Percentiles rank a stretch among this genome's conserved stretches.
These are phyloP conservation scores for Metallyticus violacea DNA, from an alignment of 2,888 invertebrate species.

Conservation along the genomic window DNA sequence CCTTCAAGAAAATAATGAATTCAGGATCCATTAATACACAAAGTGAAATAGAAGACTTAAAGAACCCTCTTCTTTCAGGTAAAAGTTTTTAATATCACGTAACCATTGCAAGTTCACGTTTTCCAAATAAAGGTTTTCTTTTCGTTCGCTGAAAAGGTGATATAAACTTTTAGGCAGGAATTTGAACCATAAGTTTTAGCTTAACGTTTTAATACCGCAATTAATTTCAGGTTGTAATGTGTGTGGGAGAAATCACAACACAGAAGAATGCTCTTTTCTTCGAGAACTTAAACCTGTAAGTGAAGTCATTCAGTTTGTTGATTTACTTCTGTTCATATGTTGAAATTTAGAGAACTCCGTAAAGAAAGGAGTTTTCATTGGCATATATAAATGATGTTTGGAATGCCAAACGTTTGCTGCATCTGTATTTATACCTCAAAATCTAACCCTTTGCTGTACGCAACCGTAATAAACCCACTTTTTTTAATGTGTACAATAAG, in stretches of 20 bases:
- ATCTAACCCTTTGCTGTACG: too few species aligned
- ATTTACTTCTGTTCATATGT: background rate
- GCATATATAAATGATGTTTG: too few species aligned
- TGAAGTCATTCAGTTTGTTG: background rate
- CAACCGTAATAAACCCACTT: too few species aligned
- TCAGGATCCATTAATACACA: background rate
- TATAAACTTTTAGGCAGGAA: background rate
- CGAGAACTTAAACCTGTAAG: constrained; percentile 45
- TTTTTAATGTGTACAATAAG: too few species aligned
- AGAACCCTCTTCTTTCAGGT: background rate
- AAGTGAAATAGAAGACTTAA: background rate
- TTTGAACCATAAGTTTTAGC: background rate
- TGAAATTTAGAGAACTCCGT: too few species aligned
- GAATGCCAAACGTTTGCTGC: too few species aligned
- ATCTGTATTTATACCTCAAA: too few species aligned
- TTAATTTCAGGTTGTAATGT: constrained; percentile 50
- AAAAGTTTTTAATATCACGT: background rate
- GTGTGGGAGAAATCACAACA: constrained; percentile 53
- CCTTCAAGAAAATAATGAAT: background rate
- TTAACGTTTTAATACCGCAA: background rate
- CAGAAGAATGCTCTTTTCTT: constrained; percentile 50
- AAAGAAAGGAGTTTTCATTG: too few species aligned
- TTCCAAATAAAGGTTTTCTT: constrained; percentile 4
- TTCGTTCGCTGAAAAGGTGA: constrained; percentile 12
- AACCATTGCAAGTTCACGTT: background rate